Conservation (phyloP, 2,113 vertebrate species). For the Dipodomys merriami region DNA sequence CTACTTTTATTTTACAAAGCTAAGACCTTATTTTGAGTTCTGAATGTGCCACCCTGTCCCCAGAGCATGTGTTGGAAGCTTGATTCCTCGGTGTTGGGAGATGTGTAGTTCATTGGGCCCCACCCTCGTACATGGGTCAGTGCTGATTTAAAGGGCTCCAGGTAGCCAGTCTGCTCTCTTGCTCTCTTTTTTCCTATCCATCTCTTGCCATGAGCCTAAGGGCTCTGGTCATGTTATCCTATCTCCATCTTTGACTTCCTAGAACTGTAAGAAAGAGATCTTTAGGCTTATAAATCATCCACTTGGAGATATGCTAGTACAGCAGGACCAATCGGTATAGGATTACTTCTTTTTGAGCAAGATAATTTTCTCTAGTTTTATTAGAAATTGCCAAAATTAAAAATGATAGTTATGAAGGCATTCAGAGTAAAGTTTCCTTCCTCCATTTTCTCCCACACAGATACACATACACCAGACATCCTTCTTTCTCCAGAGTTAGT, state of each 20-base stretch:
- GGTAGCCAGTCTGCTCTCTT: background rate
- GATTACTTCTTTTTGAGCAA: background rate
- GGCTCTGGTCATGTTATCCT: too few species aligned
- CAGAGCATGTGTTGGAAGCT: background rate
- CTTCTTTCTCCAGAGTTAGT: background rate
- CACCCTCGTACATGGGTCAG: background rate
- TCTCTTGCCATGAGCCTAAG: background rate
- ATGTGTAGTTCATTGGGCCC: background rate
- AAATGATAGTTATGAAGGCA: background rate
- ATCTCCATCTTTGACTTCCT: background rate
- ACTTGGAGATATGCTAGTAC: background rate
- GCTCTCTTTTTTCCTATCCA: background rate
- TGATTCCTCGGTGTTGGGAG: background rate
- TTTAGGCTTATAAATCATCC: background rate
- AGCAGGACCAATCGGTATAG: background rate
- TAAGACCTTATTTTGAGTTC: background rate
- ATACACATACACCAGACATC: background rate
- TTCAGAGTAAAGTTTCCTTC: background rate
- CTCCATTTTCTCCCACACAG: background rate
- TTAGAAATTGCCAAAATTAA: conserved; percentile 34
- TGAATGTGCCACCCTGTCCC: background rate
- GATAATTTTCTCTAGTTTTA: background rate
- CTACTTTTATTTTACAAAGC: background rate
- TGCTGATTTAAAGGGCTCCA: background rate
- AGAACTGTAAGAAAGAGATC: background rate